Percentiles rank a stretch among this genome's conserved stretches.
Conservation (phyloP, 2,113 vertebrate genomes). For the Amphiprion ocellaris region DNA sequence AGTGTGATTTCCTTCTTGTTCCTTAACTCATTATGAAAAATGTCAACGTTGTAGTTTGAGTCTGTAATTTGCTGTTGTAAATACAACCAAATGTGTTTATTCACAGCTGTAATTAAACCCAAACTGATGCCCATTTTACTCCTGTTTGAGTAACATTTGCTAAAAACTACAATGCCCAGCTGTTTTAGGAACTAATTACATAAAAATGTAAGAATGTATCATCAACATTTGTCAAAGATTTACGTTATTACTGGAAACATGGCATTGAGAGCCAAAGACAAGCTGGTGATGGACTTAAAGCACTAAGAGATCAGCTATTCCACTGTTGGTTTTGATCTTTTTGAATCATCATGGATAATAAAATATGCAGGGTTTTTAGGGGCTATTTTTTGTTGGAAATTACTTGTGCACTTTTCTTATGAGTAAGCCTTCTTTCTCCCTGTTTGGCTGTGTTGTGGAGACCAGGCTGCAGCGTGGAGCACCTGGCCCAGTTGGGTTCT, state of each 20-base stretch:
- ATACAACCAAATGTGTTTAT: constrained; percentile 11
- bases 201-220: background rate
- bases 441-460: constrained; percentile 55
- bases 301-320: background rate
- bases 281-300: background rate
- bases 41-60: background rate
- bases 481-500: constrained; percentile 79
- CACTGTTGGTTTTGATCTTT: background rate
- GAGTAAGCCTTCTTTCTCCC: constrained; percentile 42
- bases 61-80: background rate
- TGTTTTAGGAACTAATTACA: constrained; percentile 19
- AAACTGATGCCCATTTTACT: background rate
- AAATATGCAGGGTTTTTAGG: constrained; percentile 7
- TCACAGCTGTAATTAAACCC: background rate
- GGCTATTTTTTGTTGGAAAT: background rate
- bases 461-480: constrained; percentile 49
- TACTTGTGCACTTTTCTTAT: constrained; percentile 38
- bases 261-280: background rate
- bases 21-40: constrained; percentile 6
- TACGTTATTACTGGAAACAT: background rate
- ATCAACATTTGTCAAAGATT: background rate
- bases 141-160: background rate
- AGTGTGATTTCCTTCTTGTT: background rate
- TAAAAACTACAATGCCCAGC: background rate
- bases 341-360: background rate